Conservation (phyloP, 2,888 invertebrate genomes). For the Cheilosia urbana region DNA sequence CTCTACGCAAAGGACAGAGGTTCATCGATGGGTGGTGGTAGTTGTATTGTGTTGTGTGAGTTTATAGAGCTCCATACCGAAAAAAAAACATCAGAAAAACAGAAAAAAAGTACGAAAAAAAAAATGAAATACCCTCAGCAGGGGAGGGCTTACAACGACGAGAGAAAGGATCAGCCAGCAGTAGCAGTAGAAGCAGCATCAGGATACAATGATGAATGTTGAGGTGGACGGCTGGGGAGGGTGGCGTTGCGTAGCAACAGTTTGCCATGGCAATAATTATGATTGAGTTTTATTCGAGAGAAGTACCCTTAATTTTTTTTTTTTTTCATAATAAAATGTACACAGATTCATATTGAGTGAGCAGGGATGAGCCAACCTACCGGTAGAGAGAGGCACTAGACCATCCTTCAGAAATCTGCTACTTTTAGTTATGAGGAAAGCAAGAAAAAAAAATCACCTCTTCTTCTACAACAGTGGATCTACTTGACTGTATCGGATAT, state of each 20-base stretch:
- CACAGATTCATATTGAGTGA: background rate
- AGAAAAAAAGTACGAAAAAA: conserved; percentile 47
- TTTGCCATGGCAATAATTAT: conserved; percentile 77
- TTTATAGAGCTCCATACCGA: conserved; percentile 60
- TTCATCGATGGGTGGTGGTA: conserved; percentile 64
- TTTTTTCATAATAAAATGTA: conserved; percentile 37
- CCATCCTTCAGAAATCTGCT: conserved; percentile 51
- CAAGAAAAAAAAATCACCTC: background rate
- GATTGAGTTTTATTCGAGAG: conserved; percentile 76
- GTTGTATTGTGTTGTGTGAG: conserved; percentile 40
- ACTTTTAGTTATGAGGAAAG: conserved; percentile 35
- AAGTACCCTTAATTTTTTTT: conserved; percentile 62
- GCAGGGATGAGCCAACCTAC: conserved; percentile 1
- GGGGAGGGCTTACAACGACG: conserved; percentile 6
- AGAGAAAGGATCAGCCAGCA: conserved; percentile 54
- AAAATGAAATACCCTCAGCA: conserved; percentile 29
- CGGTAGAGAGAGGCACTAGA: conserved; percentile 8
- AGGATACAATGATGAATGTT: conserved; percentile 71
- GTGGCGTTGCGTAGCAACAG: conserved; percentile 76
- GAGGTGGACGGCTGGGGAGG: conserved; percentile 45
- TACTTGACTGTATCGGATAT: conserved; percentile 30
- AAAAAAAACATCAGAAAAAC: conserved; percentile 50
- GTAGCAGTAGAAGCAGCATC: conserved; percentile 53
- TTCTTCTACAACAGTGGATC: background rate
- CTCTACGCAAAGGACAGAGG: conserved; percentile 20